These are phyloP conservation scores for Drosophila mauritiana DNA, from an alignment of 1,140 invertebrate genomes.

Conservation along the genomic window DNA sequence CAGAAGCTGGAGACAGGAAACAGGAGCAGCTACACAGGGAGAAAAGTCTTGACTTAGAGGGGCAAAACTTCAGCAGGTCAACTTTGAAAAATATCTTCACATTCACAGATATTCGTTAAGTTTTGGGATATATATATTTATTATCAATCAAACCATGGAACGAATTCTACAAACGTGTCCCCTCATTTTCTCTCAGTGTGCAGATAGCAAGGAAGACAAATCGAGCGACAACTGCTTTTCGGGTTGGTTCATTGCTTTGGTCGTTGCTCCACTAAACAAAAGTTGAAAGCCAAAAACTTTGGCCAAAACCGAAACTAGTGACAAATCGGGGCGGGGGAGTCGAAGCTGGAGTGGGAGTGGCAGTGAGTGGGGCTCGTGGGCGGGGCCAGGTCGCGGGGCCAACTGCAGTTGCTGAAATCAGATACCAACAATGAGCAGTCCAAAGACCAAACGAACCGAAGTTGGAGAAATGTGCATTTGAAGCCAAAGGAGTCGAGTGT, in stretches of 20 bases:
- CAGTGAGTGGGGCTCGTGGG: not conserved
- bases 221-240: conserved; percentile 70
- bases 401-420: conserved; percentile 67
- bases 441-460: conserved; percentile 36
- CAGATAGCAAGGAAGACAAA: conserved; percentile 45
- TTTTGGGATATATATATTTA: too few species aligned
- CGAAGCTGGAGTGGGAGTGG: not conserved
- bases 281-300: conserved; percentile 63
- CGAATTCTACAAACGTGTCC: too few species aligned
- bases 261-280: conserved; percentile 63
- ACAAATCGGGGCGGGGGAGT: conserved; percentile 19
- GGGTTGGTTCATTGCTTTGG: conserved; percentile 56
- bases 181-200: not conserved
- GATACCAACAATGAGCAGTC: conserved; percentile 49
- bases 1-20: not conserved
- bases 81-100: too few species aligned
- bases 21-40: not conserved
- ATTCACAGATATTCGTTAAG: too few species aligned
- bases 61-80: too few species aligned
- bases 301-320: conserved; percentile 51
- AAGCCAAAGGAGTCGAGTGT: not conserved
- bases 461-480: conserved; percentile 10
- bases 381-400: conserved; percentile 56
- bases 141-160: too few species aligned
- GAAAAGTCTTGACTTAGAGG: not conserved